Conservation (phyloP, 2,888 invertebrate species). For the Aphodius granarius region DNA sequence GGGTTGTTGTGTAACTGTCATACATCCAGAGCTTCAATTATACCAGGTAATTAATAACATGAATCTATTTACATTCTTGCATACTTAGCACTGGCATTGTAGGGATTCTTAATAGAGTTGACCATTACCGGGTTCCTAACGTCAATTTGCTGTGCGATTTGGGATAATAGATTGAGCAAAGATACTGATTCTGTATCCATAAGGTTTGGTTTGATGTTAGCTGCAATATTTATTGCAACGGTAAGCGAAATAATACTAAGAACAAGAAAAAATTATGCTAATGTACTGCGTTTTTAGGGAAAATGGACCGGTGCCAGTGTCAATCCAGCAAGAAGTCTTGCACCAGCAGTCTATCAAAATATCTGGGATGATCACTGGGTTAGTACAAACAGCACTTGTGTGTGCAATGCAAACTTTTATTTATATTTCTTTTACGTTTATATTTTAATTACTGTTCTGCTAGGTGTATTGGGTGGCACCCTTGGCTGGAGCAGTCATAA, state of each 20-base stretch:
- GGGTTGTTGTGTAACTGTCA: slow-evolving; percentile 62
- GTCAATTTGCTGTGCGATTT: slow-evolving; percentile 26
- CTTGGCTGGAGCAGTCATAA: slow-evolving; percentile 50
- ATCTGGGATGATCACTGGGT: slow-evolving; percentile 70
- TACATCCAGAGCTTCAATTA: slow-evolving; percentile 52
- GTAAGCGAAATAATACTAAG: no score
- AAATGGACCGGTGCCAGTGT: slow-evolving; percentile 71
- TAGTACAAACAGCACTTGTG: slow-evolving; percentile 41
- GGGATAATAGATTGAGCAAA: slow-evolving; percentile 27
- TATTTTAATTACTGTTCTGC: slow-evolving; percentile 28
- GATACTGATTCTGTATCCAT: slow-evolving; percentile 28
- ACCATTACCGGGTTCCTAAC: slow-evolving; percentile 23
- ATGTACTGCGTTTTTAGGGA: slow-evolving; percentile 57
- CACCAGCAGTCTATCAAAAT: slow-evolving; percentile 69
- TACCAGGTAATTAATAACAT: slow-evolving; percentile 35
- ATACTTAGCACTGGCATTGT: slow-evolving; percentile 35
- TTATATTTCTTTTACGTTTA: not conserved
- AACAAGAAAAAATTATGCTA: not conserved
- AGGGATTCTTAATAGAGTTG: slow-evolving; percentile 28
- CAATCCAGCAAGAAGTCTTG: slow-evolving; percentile 70
- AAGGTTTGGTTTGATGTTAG: slow-evolving; percentile 28
- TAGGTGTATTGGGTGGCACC: slow-evolving; percentile 73
- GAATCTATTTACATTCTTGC: not conserved
- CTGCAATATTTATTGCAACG: slow-evolving; percentile 20
- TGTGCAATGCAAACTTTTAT: not conserved